Conservation (phyloP, 2,797 vertebrate genomes). For the Spinus olivaceus region DNA sequence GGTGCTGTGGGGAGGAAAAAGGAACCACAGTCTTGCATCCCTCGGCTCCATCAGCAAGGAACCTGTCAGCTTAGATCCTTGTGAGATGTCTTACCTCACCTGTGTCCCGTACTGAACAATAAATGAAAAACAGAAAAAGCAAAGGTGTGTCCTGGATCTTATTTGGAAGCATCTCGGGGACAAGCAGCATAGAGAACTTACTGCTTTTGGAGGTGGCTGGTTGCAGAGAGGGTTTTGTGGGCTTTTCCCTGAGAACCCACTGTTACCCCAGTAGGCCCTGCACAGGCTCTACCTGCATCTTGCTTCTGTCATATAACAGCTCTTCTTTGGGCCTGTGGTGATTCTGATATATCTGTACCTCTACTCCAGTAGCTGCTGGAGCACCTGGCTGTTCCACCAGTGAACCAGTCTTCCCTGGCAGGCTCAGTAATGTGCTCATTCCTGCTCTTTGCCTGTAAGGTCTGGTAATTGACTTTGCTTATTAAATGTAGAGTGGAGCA, state of each 20-base stretch:
- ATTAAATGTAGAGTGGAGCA: not conserved
- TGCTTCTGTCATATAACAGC: not conserved
- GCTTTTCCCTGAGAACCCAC: not conserved
- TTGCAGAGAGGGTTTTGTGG: not conserved
- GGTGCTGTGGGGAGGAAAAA: not conserved
- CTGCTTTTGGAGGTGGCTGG: not conserved
- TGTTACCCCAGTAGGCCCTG: accelerated
- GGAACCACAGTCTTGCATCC: not conserved
- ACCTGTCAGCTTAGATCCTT: slow-evolving; percentile 33
- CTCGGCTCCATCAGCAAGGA: slow-evolving; percentile 1
- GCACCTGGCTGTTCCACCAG: not conserved
- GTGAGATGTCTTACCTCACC: slow-evolving; percentile 40
- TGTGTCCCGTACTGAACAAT: slow-evolving; percentile 29
- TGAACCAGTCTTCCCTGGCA: not conserved
- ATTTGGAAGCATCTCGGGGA: not conserved
- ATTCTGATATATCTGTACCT: not conserved
- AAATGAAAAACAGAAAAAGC: slow-evolving; percentile 23
- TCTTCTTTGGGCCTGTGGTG: not conserved
- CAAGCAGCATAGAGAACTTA: accelerated
- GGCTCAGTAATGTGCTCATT: not conserved
- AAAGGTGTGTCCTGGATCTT: not conserved
- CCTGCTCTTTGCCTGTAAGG: not conserved
- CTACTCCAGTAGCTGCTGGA: not conserved
- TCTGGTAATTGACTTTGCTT: not conserved
- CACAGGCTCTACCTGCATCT: not conserved